Evolutionary conservation across 2,888 invertebrate genomes (phyloP).

Genomic region (Eucera pruinosa): DNA sequence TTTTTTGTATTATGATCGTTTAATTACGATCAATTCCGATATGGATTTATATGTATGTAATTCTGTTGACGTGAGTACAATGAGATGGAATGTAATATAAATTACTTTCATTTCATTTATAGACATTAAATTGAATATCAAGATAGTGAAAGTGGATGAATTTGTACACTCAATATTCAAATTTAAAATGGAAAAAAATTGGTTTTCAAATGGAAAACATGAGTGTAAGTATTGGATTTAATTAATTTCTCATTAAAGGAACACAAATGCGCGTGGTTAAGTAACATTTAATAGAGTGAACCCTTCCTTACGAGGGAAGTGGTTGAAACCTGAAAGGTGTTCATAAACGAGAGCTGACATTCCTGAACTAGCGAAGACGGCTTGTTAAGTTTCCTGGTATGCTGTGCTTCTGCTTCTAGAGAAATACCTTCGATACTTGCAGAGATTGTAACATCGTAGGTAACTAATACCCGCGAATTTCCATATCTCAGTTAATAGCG

Average conservation of each 20-base stretch:
- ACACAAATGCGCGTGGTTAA: too few species aligned
- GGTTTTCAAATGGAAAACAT: too few species aligned
- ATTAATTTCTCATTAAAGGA: neutral
- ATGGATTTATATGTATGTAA: too few species aligned
- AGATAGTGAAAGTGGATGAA: too few species aligned
- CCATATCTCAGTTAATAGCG: conserved; percentile 38
- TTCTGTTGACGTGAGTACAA: too few species aligned
- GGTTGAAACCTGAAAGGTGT: conserved; percentile 39
- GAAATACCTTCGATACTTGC: conserved; percentile 67
- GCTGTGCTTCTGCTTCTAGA: conserved; percentile 31
- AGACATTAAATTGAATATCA: too few species aligned
- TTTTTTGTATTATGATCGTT: too few species aligned
- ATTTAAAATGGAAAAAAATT: too few species aligned
- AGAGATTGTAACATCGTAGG: conserved; percentile 57
- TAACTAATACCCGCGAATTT: conserved; percentile 54
- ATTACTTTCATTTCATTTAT: too few species aligned
- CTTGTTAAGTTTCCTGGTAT: conserved; percentile 64
- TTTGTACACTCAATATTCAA: too few species aligned
- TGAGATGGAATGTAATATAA: too few species aligned
- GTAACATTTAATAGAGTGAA: neutral
- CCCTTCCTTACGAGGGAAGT: conserved; percentile 3
- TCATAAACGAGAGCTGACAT: conserved; percentile 59
- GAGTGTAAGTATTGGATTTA: neutral
- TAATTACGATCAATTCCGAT: too few species aligned
- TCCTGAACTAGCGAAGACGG: conserved; percentile 59